Evolutionary conservation across 2,888 invertebrate genomes (phyloP).

Genomic region (Agrotis ipsilon): DNA sequence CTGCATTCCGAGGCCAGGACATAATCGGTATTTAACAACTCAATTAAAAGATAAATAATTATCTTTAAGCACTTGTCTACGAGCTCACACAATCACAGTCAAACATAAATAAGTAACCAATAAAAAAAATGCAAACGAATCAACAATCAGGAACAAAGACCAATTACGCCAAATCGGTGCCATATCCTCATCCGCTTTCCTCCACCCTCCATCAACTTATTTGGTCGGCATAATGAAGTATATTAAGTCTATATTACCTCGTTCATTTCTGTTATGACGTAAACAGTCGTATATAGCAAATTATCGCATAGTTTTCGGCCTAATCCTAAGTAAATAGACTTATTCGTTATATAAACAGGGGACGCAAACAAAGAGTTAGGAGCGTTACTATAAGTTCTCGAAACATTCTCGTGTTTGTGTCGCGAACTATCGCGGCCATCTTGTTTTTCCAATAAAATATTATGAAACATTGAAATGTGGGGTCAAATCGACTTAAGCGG

Average conservation of each 20-base stretch:
- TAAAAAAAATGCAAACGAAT: neutral
- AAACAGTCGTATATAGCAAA: conserved; percentile 67
- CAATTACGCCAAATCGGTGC: conserved; percentile 15
- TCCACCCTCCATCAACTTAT: conserved; percentile 26
- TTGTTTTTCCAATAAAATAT: no score
- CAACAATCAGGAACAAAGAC: neutral
- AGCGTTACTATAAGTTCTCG: conserved; percentile 39
- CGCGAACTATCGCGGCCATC: no score
- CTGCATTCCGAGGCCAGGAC: no score
- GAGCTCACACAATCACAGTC: no score
- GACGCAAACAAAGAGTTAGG: conserved; percentile 52
- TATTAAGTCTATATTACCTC: conserved; percentile 53
- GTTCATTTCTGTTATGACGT: conserved; percentile 51
- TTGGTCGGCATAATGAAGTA: conserved; percentile 40
- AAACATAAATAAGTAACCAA: neutral
- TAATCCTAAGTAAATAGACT: conserved; percentile 72
- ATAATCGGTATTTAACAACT: no score
- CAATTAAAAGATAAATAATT: no score
- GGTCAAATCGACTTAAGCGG: no score
- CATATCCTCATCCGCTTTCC: neutral
- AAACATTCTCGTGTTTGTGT: neutral
- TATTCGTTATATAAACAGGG: conserved; percentile 60
- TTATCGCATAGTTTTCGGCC: conserved; percentile 69
- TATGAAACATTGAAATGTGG: no score
- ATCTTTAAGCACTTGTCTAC: no score